These are phyloP conservation scores for Phlogophora meticulosa DNA, from an alignment of 2,888 invertebrate species.

Conservation along the genomic window DNA sequence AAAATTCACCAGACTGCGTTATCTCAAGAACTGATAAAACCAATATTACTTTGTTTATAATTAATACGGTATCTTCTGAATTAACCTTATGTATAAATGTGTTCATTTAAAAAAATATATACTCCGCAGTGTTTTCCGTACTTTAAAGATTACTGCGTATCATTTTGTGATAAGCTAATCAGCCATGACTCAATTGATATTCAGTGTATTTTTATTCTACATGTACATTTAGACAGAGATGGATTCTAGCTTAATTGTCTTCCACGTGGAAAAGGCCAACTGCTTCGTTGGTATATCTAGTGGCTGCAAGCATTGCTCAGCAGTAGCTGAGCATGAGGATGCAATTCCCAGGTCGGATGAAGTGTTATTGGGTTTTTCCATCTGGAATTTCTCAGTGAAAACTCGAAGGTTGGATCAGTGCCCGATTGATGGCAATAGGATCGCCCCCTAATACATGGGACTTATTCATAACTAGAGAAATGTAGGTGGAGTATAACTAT, in stretches of 20 bases:
- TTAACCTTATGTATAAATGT: conserved; percentile 20
- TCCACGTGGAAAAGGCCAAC: not conserved
- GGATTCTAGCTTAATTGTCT: not conserved
- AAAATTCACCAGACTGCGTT: conserved; percentile 36
- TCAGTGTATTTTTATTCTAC: conserved; percentile 19
- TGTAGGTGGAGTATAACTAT: too few species aligned
- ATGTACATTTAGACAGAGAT: not conserved
- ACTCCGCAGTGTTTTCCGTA: conserved; percentile 22
- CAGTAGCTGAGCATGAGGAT: too few species aligned
- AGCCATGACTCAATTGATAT: conserved; percentile 29
- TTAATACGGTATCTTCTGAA: conserved; percentile 12
- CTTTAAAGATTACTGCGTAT: conserved; percentile 39
- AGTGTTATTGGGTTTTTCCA: too few species aligned
- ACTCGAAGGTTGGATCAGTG: too few species aligned
- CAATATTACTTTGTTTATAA: conserved; percentile 20
- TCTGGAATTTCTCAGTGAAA: too few species aligned
- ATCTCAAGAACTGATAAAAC: conserved; percentile 37
- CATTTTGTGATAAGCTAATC: conserved; percentile 53
- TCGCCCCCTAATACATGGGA: too few species aligned
- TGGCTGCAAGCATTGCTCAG: too few species aligned
- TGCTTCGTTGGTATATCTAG: too few species aligned
- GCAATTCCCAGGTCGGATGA: too few species aligned
- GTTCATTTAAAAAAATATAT: conserved; percentile 26
- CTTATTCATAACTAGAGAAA: too few species aligned
- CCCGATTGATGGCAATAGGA: too few species aligned